These are phyloP conservation scores for Echinometra lucunter DNA, from an alignment of 53 echinoderm and acorn worm species.

Conservation along the genomic window DNA sequence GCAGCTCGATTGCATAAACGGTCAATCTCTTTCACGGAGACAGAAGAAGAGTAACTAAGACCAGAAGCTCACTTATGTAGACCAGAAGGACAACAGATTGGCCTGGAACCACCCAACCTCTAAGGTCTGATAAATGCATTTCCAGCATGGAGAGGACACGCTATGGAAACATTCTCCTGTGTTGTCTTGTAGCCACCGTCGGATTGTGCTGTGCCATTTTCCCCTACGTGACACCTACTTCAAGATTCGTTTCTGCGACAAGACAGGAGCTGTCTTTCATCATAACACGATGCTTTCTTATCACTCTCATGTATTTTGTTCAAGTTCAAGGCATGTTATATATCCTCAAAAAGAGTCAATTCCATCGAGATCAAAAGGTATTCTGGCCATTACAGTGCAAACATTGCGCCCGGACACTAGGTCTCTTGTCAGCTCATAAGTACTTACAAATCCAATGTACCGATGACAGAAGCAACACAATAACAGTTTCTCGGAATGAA, in stretches of 20 bases:
- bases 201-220: constrained; percentile 14
- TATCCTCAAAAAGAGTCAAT: neutral
- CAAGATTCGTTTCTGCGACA: neutral
- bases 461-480: neutral
- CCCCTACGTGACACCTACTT: neutral
- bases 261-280: constrained; percentile 14
- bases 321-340: neutral
- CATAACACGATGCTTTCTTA: constrained; percentile 1
- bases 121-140: neutral
- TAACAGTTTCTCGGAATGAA: neutral
- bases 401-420: constrained; percentile 15
- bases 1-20: too few relatives aligned
- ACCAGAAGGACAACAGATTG: neutral
- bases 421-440: neutral
- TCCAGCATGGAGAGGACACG: neutral
- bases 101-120: neutral
- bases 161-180: neutral
- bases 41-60: too few relatives aligned
- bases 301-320: neutral
- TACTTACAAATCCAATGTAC: too few relatives aligned
- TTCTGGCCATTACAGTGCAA: constrained; percentile 1
- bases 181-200: neutral
- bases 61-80: too few relatives aligned
- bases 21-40: too few relatives aligned
- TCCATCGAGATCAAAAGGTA: neutral